Conservation (phyloP, 2,888 invertebrate species). For the Odontothrips loti region DNA sequence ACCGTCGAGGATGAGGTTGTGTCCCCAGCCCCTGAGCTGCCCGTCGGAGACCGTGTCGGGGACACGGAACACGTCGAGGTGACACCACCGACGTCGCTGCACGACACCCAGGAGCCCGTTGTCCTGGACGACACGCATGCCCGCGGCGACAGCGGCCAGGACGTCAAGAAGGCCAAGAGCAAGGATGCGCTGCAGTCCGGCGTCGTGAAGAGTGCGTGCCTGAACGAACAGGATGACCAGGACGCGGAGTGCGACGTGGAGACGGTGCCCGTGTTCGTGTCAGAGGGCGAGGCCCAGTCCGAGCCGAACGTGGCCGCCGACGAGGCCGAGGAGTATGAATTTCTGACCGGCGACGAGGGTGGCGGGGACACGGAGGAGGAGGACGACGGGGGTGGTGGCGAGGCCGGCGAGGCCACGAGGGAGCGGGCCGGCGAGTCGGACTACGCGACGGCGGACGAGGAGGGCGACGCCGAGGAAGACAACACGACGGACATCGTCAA, state of each 20-base stretch:
- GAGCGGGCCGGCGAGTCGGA: neutral
- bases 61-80: neutral
- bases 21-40: neutral
- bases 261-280: neutral
- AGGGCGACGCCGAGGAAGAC: neutral
- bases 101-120: neutral
- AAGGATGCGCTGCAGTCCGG: neutral
- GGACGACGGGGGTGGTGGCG: neutral
- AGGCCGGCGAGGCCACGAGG: neutral
- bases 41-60: neutral
- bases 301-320: neutral
- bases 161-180: neutral
- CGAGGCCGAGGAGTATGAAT: neutral
- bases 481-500: neutral
- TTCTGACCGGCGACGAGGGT: slow-evolving; percentile 3
- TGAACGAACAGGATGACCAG: neutral
- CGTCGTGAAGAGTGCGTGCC: neutral
- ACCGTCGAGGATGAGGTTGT: no score
- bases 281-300: neutral
- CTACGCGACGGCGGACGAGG: slow-evolving; percentile 4
- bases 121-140: neutral
- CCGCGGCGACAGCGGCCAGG: slow-evolving; percentile 3
- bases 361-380: neutral
- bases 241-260: no score
- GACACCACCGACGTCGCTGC: neutral